phyloP scores from a whole-genome alignment of 2,888 invertebrate species.

The Alloscopus bannaensis region DNA sequence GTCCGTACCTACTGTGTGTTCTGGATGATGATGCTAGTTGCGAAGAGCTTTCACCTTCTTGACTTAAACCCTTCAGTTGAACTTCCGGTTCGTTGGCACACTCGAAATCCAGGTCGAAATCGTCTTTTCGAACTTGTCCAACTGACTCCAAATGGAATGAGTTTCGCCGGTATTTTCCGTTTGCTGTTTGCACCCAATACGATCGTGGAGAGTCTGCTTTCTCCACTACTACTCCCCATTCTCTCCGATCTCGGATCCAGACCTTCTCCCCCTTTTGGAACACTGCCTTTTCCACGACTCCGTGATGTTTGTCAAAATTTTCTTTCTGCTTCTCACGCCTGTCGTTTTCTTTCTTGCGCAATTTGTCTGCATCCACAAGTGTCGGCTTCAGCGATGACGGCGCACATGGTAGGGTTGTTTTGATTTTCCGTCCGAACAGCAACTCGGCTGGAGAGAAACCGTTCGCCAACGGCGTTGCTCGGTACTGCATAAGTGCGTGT shows the following conservation, averaged over 20 bases:
- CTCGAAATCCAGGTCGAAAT: too few relatives aligned
- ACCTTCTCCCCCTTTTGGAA: conserved; percentile 67
- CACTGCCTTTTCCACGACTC: conserved; percentile 57
- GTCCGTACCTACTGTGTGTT: too few relatives aligned
- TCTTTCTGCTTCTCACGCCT: conserved; percentile 59
- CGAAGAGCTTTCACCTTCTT: too few relatives aligned
- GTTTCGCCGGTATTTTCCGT: conserved; percentile 36
- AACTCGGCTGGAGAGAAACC: conserved; percentile 73
- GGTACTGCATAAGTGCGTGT: conserved; percentile 70
- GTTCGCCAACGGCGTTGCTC: conserved; percentile 70
- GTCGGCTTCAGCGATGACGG: neutral
- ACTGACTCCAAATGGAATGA: conserved; percentile 29
- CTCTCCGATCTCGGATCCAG: conserved; percentile 71
- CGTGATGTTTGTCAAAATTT: conserved; percentile 66
- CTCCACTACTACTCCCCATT: conserved; percentile 46
- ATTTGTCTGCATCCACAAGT: neutral
- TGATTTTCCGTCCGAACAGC: conserved; percentile 72
- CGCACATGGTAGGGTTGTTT: conserved; percentile 69
- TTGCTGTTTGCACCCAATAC: conserved; percentile 38
- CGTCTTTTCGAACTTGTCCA: too few relatives aligned
- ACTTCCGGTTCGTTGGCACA: too few relatives aligned
- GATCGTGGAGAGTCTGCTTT: conserved; percentile 44
- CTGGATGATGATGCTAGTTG: too few relatives aligned
- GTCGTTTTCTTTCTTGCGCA: conserved; percentile 27
- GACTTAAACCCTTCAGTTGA: too few relatives aligned